phyloP scores from a whole-genome alignment of 2,113 vertebrate genomes.

The Microtus oregoni region DNA sequence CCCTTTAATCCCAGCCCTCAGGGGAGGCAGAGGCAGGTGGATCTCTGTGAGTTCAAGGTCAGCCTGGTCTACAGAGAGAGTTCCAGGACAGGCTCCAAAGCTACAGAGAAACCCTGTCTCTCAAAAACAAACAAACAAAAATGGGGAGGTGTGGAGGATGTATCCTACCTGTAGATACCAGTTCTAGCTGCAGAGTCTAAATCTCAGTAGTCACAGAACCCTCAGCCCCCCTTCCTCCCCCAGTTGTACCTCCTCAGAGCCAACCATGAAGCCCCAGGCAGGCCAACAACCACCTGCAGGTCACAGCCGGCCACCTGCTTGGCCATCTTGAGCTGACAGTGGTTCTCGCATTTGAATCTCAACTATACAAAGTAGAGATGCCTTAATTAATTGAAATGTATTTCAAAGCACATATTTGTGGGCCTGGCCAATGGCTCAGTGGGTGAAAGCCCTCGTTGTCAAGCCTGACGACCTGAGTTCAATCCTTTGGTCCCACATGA shows the following conservation, averaged over 20 bases:
- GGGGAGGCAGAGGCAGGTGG: too few relatives aligned
- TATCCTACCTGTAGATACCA: too few relatives aligned
- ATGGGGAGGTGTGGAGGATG: too few relatives aligned
- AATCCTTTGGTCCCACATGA: not conserved
- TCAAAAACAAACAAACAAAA: too few relatives aligned
- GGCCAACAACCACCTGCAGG: not conserved
- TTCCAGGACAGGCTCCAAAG: too few relatives aligned
- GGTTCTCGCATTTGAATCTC: not conserved
- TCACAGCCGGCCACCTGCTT: not conserved
- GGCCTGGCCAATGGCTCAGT: not conserved
- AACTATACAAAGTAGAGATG: not conserved
- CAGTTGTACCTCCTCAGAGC: not conserved
- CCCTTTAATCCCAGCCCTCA: too few relatives aligned
- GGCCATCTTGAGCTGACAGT: not conserved
- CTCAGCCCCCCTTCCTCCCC: not conserved
- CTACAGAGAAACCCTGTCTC: too few relatives aligned
- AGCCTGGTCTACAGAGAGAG: too few relatives aligned
- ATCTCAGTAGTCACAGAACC: not conserved
- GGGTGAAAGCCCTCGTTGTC: not conserved
- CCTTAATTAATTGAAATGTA: not conserved
- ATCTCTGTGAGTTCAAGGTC: too few relatives aligned
- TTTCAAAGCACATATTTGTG: not conserved
- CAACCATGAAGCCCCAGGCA: too few relatives aligned
- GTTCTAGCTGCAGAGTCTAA: not conserved
- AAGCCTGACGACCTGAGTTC: not conserved